Evolutionary conservation across 2,888 invertebrate species (phyloP), one percentile per base, ranked within the genome.

Genomic region (Allolobophora icterica): DNA sequence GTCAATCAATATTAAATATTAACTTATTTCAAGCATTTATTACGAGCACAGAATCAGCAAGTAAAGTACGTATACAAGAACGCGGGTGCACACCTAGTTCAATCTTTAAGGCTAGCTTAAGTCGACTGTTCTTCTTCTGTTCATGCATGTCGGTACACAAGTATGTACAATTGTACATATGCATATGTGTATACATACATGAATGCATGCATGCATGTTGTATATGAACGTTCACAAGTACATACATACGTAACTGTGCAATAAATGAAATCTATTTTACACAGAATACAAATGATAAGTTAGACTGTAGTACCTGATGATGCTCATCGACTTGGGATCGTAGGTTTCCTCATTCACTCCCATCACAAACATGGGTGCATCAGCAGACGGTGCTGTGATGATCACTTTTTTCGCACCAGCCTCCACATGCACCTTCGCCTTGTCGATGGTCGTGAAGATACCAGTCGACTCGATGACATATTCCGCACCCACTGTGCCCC

Each of bases 401-500:
- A 99, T 97, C 92, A 99, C 99, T 95, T 98, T 98, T 96, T 98
- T 98, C 92, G 98, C 99, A 91, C 98, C 98, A 93, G 97, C 98
- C 83, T 93, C 93, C 15, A 94, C 89, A 91, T 94, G 94, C 84
- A 94, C 94, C 94, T 89, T 42, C 71, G 99, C 99, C 94, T 98
- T 98, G 4, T 98, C 98, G 91, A 97, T 97, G 93, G 99, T 99
- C 93, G 99, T 99, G 96, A 99, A 99, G 30, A 98, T 98, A 94
- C 98, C 99, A 93, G 99, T 99, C 34, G 99, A 99, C 96, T 99
- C 99, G 84, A 99, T 98, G 91, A 99, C 97, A 95, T 98, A 98
- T 94, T 98, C 98, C 94, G 99, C 99, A 92, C 99, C 99, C 96
- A 97, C 97, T 95, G 97, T 97, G 91, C 96, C 97, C 99, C 99